Evolutionary conservation across 2,113 vertebrate genomes (phyloP).

Genomic region (Cavia porcellus): DNA sequence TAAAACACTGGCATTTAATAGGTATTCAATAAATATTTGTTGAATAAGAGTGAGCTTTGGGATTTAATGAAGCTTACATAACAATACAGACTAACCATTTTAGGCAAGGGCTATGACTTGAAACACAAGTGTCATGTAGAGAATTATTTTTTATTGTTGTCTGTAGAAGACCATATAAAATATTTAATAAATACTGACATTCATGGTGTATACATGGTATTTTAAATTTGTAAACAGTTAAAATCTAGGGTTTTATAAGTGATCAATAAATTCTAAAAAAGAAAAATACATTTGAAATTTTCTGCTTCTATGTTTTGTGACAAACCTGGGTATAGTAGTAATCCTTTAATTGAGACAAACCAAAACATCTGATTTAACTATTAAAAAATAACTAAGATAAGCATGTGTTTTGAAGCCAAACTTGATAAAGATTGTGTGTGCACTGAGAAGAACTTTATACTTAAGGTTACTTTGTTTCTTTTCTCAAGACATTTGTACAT

Average conservation of each 20-base stretch:
- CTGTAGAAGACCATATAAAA: constrained; percentile 22
- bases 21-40: background rate
- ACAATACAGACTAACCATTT: background rate
- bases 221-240: background rate
- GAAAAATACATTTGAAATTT: background rate
- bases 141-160: background rate
- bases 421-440: background rate
- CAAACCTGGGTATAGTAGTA: background rate
- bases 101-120: background rate
- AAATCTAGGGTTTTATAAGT: background rate
- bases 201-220: background rate
- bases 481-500: background rate
- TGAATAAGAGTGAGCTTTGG: background rate
- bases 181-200: background rate
- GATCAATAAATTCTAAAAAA: background rate
- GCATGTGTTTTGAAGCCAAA: background rate
- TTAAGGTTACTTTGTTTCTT: background rate
- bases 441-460: background rate
- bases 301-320: background rate
- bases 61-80: background rate
- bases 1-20: constrained; percentile 21
- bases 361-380: background rate
- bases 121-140: background rate
- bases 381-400: background rate
- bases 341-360: background rate